phyloP scores from a whole-genome alignment of 1,140 invertebrate genomes.

The Zaprionus camerounensis region DNA sequence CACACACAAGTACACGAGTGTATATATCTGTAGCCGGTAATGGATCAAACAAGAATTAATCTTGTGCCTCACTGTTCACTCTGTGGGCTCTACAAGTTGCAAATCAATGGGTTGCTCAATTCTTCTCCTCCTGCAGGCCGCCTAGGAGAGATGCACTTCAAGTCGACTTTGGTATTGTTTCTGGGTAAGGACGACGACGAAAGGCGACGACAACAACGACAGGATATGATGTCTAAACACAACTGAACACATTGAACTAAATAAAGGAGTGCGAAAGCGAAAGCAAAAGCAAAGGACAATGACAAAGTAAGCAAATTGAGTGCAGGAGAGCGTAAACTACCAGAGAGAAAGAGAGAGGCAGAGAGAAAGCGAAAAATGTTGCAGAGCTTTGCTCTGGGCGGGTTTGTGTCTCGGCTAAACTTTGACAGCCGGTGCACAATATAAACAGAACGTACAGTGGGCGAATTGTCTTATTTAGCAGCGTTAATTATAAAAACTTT shows the following conservation, averaged over 20 bases:
- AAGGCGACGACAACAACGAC: constrained; percentile 57
- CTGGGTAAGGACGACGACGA: constrained; percentile 49
- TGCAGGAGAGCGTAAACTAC: constrained; percentile 27
- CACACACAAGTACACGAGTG: not conserved
- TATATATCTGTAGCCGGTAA: not conserved
- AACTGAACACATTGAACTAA: constrained; percentile 78
- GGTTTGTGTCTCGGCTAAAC: constrained; percentile 49
- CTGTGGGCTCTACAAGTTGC: constrained; percentile 2
- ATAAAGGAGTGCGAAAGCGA: constrained; percentile 79
- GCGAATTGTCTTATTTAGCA: not conserved
- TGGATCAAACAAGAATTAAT: not conserved
- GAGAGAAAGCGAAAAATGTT: constrained; percentile 18
- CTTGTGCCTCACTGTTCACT: not conserved
- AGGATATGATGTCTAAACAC: constrained; percentile 74
- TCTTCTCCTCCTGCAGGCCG: constrained; percentile 29
- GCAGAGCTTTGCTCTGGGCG: constrained; percentile 31
- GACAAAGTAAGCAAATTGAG: constrained; percentile 60
- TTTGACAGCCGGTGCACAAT: constrained; percentile 17
- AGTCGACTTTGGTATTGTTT: constrained; percentile 41
- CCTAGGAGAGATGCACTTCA: constrained; percentile 66
- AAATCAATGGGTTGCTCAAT: not conserved
- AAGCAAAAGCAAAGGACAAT: constrained; percentile 73
- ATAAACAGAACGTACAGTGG: not conserved
- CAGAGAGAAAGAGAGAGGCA: constrained; percentile 11
- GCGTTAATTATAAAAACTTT: no score